Percentiles rank a stretch among this genome's conserved stretches.
These are phyloP conservation scores for Pyrochroa serraticornis DNA, from an alignment of 2,888 invertebrate genomes.

Conservation along the genomic window DNA sequence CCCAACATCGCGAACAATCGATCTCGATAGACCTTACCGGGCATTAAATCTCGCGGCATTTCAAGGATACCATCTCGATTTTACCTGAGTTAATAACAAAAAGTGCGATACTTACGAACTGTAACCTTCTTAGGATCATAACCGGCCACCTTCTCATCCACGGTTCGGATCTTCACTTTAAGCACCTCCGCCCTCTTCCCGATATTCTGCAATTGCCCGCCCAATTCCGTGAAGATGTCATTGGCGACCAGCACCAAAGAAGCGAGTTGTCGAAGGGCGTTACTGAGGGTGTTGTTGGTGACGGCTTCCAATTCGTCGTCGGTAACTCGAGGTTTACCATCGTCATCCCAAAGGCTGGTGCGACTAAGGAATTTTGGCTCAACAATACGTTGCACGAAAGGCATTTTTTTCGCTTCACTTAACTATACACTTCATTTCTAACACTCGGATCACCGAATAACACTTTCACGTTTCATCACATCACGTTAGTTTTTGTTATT, in stretches of 20 bases:
- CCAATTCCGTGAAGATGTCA: conserved; percentile 84
- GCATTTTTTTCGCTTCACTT: conserved; percentile 66
- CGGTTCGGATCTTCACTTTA: conserved; percentile 70
- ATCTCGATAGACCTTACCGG: conserved; percentile 24
- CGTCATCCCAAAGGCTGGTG: conserved; percentile 66
- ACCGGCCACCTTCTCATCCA: conserved; percentile 73
- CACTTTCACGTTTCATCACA: conserved; percentile 19
- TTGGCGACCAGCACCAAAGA: conserved; percentile 82
- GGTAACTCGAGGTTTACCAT: conserved; percentile 65
- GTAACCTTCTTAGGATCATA: conserved; percentile 89
- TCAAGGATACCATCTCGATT: conserved; percentile 26
- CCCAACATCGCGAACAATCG: conserved; percentile 21
- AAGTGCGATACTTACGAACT: conserved; percentile 81
- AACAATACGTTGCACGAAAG: conserved; percentile 84
- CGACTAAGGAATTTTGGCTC: conserved; percentile 82
- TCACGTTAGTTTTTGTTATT: neutral
- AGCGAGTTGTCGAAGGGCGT: conserved; percentile 83
- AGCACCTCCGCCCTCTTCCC: conserved; percentile 75
- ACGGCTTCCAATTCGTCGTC: conserved; percentile 85
- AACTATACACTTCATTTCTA: conserved; percentile 19
- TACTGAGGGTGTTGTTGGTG: conserved; percentile 84
- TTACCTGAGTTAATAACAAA: conserved; percentile 16
- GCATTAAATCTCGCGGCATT: conserved; percentile 22
- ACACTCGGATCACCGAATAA: conserved; percentile 1
- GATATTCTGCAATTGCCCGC: conserved; percentile 75